Evolutionary conservation across 2,888 invertebrate species (phyloP), one percentile per base, ranked within the genome.

Genomic region (Megaustenia siamemsis): DNA sequence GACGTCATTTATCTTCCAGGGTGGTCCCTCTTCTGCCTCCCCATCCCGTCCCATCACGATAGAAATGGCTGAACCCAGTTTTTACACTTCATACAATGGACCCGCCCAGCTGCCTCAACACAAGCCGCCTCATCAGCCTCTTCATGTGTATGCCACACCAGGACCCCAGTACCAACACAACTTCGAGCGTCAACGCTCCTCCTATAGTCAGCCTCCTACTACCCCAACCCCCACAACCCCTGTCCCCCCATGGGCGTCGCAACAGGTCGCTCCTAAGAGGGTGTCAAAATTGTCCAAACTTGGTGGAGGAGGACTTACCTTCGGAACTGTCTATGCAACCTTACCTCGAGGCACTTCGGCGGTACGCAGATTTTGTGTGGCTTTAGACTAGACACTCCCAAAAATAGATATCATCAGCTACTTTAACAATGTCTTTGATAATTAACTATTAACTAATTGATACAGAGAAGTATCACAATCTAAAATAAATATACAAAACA

Each of bases 241-340:
- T 49, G 88, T 90, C 18, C 86, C 88, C 60, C 86, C 85, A 21
- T 86, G 86, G 87, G 83, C 87, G 28, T 43, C 79, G 32, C 85
- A 86, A 66, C 81, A 84, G 66, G 66, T 78, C 56, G 83, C 81
- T 45, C 92, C 92, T 40, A 91, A 88, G 86, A 91, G 90, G 84
- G 88, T 91, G 45, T 78, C 86, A 69, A 91, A 90, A 24, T 83
- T 90, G 86, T 90, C 89, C 77, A 90, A 90, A 78, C 89, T 89
- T 84, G 92, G 92, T 43, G 92, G 92, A 49, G 91, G 91, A 43
- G 88, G 88, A 1, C 82, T 87, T 40, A 89, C 86, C 79, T 90
- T 85, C 73, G 86, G 82, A 40, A 83, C 82, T 15, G 75, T 73
- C 28, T 80, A 84, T 81, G 60, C 80, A 56, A 83, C 84, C 0